Conservation (phyloP, 2,888 invertebrate genomes). For the Pristionchus maxplancki region DNA sequence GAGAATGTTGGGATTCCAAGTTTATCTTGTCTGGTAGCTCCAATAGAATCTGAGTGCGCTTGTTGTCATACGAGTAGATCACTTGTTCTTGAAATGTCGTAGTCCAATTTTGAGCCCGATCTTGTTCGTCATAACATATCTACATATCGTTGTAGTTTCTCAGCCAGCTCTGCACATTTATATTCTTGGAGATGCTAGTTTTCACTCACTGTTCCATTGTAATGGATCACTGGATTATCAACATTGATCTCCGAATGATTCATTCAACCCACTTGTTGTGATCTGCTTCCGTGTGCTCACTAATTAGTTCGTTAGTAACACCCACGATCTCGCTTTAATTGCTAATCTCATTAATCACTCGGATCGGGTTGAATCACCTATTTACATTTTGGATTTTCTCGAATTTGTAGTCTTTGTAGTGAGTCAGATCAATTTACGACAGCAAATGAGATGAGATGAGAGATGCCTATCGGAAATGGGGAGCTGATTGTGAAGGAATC, state of each 20-base stretch:
- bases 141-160: too few relatives aligned
- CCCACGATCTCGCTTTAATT: neutral
- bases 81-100: too few relatives aligned
- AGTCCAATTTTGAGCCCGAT: too few relatives aligned
- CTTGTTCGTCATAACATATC: too few relatives aligned
- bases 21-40: neutral
- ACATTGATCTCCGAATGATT: neutral
- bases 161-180: too few relatives aligned
- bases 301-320: neutral
- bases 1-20: neutral
- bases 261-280: neutral
- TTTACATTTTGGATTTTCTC: neutral
- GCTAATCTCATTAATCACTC: conserved; percentile 16
- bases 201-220: neutral
- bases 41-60: too few relatives aligned
- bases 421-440: neutral
- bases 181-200: too few relatives aligned
- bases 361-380: neutral
- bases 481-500: neutral
- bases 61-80: too few relatives aligned
- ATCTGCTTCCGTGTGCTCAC: neutral
- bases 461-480: neutral
- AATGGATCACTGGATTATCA: neutral
- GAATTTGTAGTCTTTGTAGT: neutral
- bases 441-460: neutral